A percentile compares a stretch with the other conserved stretches of the same genome.
Conservation (phyloP, 2,797 vertebrate genomes). For the Sciaenops ocellatus region DNA sequence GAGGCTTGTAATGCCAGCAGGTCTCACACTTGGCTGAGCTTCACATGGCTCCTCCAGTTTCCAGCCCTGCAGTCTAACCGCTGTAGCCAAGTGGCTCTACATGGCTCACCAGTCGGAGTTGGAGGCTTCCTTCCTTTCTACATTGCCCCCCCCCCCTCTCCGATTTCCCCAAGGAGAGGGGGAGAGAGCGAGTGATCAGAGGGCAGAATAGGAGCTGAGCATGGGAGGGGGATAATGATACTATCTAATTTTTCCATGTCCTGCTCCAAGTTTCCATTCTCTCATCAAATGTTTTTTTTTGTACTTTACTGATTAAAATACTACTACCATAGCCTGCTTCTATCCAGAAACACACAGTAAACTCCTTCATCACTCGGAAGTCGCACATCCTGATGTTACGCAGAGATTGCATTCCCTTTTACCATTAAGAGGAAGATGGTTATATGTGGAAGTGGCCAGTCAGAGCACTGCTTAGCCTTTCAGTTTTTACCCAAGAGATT, state of each 20-base stretch:
- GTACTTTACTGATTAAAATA: constrained; percentile 16
- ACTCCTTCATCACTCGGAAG: constrained; percentile 29
- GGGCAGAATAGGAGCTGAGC: constrained; percentile 12
- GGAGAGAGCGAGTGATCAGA: neutral
- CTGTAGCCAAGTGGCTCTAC: constrained; percentile 35
- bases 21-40: constrained; percentile 69
- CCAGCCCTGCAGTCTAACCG: constrained; percentile 42
- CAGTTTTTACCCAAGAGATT: constrained; percentile 28
- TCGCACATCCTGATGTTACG: constrained; percentile 7
- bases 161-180: constrained; percentile 40
- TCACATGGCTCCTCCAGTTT: constrained; percentile 50
- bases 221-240: constrained; percentile 42
- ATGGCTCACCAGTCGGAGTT: constrained; percentile 59
- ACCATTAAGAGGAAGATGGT: constrained; percentile 33
- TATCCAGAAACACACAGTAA: neutral
- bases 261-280: constrained; percentile 62
- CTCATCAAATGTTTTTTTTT: constrained; percentile 20
- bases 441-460: constrained; percentile 42
- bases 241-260: constrained; percentile 65
- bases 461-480: constrained; percentile 12
- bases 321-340: neutral
- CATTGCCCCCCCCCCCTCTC: neutral
- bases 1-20: constrained; percentile 56
- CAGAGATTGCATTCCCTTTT: constrained; percentile 6
- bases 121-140: constrained; percentile 43